Percentiles rank a stretch among this genome's conserved stretches.
Conservation (phyloP, 2,797 vertebrate genomes). For the Tympanoctomys barrerae region DNA sequence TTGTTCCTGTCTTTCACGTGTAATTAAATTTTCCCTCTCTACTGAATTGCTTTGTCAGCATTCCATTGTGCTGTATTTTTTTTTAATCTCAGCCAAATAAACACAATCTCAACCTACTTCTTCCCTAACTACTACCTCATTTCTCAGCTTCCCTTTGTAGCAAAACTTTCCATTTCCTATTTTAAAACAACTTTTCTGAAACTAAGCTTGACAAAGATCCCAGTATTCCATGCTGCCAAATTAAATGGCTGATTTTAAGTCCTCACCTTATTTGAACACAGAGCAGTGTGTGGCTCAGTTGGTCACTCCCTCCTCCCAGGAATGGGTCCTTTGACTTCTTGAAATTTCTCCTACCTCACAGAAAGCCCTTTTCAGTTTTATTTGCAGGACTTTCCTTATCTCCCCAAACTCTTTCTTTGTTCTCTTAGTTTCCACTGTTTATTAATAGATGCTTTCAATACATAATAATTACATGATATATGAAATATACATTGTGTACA, state of each 20-base stretch:
- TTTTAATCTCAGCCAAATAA: conserved; percentile 38
- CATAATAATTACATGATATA: background rate
- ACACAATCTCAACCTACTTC: conserved; percentile 52
- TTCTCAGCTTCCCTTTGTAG: background rate
- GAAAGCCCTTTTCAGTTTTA: background rate
- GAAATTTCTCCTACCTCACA: background rate
- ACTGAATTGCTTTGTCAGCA: background rate
- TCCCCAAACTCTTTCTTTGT: background rate
- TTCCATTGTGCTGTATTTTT: conserved; percentile 9
- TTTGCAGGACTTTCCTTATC: background rate
- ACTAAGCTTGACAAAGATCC: background rate
- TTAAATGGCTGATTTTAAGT: background rate
- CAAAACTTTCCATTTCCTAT: background rate
- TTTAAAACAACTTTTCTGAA: conserved; percentile 19
- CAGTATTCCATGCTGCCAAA: background rate
- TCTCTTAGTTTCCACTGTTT: background rate
- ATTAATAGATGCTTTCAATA: background rate
- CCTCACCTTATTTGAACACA: background rate
- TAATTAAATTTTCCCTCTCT: conserved; percentile 45
- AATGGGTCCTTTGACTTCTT: background rate
- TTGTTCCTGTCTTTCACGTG: conserved; percentile 40
- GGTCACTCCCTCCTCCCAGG: background rate
- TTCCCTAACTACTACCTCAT: background rate
- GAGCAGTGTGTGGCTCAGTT: background rate
- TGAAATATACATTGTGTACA: background rate